Conservation (phyloP, 2,888 invertebrate genomes). For the Clistopyga incitator region DNA sequence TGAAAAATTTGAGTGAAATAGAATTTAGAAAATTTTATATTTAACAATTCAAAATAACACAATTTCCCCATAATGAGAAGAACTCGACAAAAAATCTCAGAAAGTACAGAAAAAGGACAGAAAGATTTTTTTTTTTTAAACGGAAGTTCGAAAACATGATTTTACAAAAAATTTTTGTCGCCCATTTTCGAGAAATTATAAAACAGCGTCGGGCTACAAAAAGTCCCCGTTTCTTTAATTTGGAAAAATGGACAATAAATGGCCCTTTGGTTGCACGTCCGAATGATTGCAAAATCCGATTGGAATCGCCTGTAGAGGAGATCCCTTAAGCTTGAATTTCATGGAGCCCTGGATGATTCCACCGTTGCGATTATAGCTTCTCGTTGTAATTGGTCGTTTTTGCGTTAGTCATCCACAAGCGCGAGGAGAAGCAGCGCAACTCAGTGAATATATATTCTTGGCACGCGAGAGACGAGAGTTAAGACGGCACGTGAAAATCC, state of each 20-base stretch:
- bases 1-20: too few relatives aligned
- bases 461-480: slow-evolving; percentile 58
- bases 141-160: too few relatives aligned
- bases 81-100: too few relatives aligned
- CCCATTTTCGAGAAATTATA: not conserved
- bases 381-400: slow-evolving; percentile 69
- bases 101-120: too few relatives aligned
- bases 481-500: slow-evolving; percentile 60
- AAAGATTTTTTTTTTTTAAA: not conserved
- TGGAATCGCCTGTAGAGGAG: slow-evolving; percentile 5
- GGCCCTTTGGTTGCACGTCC: not conserved
- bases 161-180: too few relatives aligned
- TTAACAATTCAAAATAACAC: too few relatives aligned
- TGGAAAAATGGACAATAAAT: not conserved
- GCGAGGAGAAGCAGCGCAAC: slow-evolving; percentile 43
- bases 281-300: not conserved
- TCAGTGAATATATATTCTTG: slow-evolving; percentile 64
- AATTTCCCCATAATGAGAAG: too few relatives aligned
- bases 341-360: slow-evolving; percentile 44
- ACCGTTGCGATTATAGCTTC: slow-evolving; percentile 68
- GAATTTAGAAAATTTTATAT: too few relatives aligned
- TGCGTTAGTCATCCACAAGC: slow-evolving; percentile 68
- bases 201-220: not conserved
- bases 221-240: not conserved
- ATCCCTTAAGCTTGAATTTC: slow-evolving; percentile 28